phyloP scores from a whole-genome alignment of 1,140 invertebrate genomes.

The Zaprionus taronus region DNA sequence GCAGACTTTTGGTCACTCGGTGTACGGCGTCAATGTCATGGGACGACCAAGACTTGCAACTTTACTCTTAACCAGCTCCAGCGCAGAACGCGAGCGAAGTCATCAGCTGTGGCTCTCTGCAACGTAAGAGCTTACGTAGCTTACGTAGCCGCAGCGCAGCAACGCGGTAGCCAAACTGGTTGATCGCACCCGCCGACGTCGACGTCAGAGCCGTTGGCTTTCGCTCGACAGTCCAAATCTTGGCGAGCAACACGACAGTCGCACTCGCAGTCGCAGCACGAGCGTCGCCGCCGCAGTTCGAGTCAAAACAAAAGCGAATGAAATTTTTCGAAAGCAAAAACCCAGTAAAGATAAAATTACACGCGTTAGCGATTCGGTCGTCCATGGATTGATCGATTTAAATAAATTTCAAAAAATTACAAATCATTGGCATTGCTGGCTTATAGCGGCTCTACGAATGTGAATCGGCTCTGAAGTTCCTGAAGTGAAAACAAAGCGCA shows the following conservation, averaged over 20 bases:
- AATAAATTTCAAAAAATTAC: constrained; percentile 52
- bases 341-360: not conserved
- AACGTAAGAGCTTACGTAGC: constrained; percentile 50
- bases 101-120: constrained; percentile 42
- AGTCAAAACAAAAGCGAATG: constrained; percentile 6
- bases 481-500: constrained; percentile 56
- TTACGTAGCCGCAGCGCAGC: constrained; percentile 45
- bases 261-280: constrained; percentile 41
- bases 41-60: not conserved
- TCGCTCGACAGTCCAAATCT: constrained; percentile 72
- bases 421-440: constrained; percentile 40
- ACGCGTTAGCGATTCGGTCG: not conserved
- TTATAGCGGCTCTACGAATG: constrained; percentile 38
- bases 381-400: constrained; percentile 35
- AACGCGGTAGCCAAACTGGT: constrained; percentile 58
- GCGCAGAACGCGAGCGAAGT: not conserved
- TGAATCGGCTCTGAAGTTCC: not conserved
- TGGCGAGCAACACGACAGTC: constrained; percentile 66
- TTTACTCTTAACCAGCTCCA: constrained; percentile 29
- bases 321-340: constrained; percentile 40
- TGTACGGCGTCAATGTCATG: constrained; percentile 45
- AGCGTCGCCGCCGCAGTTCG: constrained; percentile 1
- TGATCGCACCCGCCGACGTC: constrained; percentile 69
- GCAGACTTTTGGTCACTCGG: constrained; percentile 41
- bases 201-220: constrained; percentile 54